phyloP scores from a whole-genome alignment of 1,140 invertebrate species.

The Aradophagus sp. region DNA sequence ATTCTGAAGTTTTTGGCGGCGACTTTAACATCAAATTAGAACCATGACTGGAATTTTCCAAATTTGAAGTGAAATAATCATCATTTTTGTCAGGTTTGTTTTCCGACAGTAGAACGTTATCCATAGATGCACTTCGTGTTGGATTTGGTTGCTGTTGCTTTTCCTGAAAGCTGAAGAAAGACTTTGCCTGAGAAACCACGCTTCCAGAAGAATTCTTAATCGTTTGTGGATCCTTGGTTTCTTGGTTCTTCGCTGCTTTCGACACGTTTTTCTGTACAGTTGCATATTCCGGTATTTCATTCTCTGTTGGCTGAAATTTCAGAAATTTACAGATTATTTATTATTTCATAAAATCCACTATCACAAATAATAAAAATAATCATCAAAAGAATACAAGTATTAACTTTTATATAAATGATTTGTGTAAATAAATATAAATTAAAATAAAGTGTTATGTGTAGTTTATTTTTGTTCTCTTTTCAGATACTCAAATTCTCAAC shows the following conservation, averaged over 20 bases:
- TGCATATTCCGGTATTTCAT: conserved; percentile 69
- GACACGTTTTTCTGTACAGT: conserved; percentile 66
- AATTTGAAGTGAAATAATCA: conserved; percentile 53
- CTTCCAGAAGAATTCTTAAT: conserved; percentile 41
- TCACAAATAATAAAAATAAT: no score
- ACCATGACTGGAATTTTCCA: conserved; percentile 60
- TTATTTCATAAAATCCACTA: no score
- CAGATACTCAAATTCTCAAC: no score
- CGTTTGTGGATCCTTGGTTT: conserved; percentile 32
- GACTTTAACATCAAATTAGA: conserved; percentile 53
- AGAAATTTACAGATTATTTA: no score
- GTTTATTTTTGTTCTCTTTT: no score
- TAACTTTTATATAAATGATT: no score
- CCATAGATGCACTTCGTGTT: conserved; percentile 60
- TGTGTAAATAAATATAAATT: no score
- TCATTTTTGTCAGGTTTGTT: conserved; percentile 56
- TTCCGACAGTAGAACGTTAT: conserved; percentile 56
- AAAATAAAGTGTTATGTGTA: no score
- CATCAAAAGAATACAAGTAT: no score
- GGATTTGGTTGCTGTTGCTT: conserved; percentile 56
- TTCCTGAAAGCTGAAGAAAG: conserved; percentile 46
- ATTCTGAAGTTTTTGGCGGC: conserved; percentile 70
- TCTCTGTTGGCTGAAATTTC: conserved; percentile 21
- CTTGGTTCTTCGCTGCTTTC: conserved; percentile 49
- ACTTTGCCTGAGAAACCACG: conserved; percentile 55